These are phyloP conservation scores for Nothobranchius kuhntae DNA, from an alignment of 2,113 vertebrate species.

Conservation along the genomic window DNA sequence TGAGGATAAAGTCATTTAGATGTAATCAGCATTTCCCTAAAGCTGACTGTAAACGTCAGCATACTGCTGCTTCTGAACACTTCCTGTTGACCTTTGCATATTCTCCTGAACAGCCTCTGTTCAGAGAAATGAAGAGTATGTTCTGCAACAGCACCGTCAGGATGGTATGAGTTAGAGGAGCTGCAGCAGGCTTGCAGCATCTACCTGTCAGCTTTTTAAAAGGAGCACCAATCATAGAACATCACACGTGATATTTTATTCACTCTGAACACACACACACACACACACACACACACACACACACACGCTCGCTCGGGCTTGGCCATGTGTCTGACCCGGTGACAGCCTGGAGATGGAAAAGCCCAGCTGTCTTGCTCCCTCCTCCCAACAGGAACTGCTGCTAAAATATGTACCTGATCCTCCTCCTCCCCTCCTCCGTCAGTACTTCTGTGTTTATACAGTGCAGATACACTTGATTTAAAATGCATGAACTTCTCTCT, in stretches of 20 bases:
- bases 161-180: no score
- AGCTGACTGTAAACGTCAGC: constrained; percentile 1
- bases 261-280: no score
- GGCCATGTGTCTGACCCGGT: no score
- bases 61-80: neutral
- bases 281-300: no score
- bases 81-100: neutral
- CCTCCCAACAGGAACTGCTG: constrained; percentile 12
- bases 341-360: neutral
- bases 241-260: no score
- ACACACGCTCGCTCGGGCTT: no score
- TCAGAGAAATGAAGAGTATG: no score
- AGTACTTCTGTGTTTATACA: constrained; percentile 18
- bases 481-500: constrained; percentile 48
- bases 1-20: constrained; percentile 62
- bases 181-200: no score
- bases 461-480: constrained; percentile 46
- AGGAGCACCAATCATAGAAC: no score
- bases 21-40: constrained; percentile 47
- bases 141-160: no score
- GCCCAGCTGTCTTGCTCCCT: neutral
- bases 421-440: neutral
- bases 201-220: no score
- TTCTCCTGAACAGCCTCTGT: no score
- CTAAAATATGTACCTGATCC: neutral